A percentile compares a stretch with the other conserved stretches of the same genome.
These are phyloP conservation scores for Mimas tiliae DNA, from an alignment of 2,888 invertebrate genomes.

Conservation along the genomic window DNA sequence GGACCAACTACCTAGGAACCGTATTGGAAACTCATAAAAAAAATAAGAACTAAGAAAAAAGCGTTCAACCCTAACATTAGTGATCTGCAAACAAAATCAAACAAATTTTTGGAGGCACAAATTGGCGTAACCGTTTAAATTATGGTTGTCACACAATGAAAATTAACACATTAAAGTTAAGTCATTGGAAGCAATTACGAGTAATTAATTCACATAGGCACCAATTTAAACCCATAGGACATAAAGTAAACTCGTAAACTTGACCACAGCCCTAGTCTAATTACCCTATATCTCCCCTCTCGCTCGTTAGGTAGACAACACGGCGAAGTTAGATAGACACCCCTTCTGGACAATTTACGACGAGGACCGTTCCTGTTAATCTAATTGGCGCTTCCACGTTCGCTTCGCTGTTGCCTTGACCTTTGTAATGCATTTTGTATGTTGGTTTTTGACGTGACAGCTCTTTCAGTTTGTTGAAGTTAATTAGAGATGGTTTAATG, in stretches of 20 bases:
- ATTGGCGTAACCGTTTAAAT: conserved; percentile 1
- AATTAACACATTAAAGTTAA: conserved; percentile 34
- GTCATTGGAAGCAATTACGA: conserved; percentile 52
- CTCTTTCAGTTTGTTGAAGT: conserved; percentile 10
- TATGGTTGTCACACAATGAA: conserved; percentile 31
- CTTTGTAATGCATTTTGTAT: conserved; percentile 76
- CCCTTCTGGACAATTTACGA: conserved; percentile 72
- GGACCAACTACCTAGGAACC: too few relatives aligned
- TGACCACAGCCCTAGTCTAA: conserved; percentile 61
- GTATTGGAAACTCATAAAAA: too few relatives aligned
- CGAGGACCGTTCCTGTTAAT: conserved; percentile 69
- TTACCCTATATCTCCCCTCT: conserved; percentile 58
- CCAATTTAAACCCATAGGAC: conserved; percentile 44
- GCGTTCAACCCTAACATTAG: background rate
- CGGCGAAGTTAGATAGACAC: conserved; percentile 55
- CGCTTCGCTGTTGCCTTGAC: conserved; percentile 74
- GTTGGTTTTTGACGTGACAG: conserved; percentile 30
- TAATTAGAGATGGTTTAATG: background rate
- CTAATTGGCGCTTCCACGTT: conserved; percentile 79
- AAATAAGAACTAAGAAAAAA: too few relatives aligned
- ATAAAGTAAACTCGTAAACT: conserved; percentile 54
- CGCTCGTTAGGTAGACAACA: conserved; percentile 47
- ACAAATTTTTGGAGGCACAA: background rate
- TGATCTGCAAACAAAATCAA: background rate
- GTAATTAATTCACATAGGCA: conserved; percentile 48